Conservation (phyloP, 2,888 invertebrate species). For the Caenorhabditis japonica region DNA sequence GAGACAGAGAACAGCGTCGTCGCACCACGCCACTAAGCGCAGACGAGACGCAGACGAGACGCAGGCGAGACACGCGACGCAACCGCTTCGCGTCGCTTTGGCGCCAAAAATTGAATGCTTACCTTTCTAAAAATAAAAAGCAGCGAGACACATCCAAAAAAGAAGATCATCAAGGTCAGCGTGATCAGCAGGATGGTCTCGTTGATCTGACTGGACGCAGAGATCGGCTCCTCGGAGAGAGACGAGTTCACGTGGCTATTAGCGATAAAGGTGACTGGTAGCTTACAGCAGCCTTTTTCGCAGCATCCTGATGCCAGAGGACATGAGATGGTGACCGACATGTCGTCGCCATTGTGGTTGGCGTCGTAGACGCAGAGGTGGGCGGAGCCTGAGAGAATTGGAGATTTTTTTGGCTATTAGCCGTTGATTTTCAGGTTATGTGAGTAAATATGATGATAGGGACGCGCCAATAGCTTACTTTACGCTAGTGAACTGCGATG, state of each 20-base stretch:
- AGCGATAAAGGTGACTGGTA: slow-evolving; percentile 42
- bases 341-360: slow-evolving; percentile 53
- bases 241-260: slow-evolving; percentile 37
- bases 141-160: slow-evolving; percentile 50
- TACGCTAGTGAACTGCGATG: too few relatives aligned
- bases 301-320: slow-evolving; percentile 54
- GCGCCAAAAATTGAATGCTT: not conserved
- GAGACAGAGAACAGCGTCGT: too few relatives aligned
- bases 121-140: slow-evolving; percentile 50
- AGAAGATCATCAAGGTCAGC: slow-evolving; percentile 51
- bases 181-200: slow-evolving; percentile 50
- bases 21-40: too few relatives aligned
- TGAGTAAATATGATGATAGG: too few relatives aligned
- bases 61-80: too few relatives aligned
- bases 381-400: slow-evolving; percentile 29
- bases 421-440: too few relatives aligned
- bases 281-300: slow-evolving; percentile 54
- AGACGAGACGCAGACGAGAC: too few relatives aligned
- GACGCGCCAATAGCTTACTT: too few relatives aligned
- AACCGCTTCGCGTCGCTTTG: too few relatives aligned
- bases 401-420: not conserved
- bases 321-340: slow-evolving; percentile 54
- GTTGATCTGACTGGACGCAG: slow-evolving; percentile 33
- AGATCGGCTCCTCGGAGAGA: slow-evolving; percentile 44
- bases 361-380: slow-evolving; percentile 55